Evolutionary conservation across 2,113 vertebrate genomes (phyloP), one percentile per base, ranked within the genome.

Genomic region (Sula dactylatra): DNA sequence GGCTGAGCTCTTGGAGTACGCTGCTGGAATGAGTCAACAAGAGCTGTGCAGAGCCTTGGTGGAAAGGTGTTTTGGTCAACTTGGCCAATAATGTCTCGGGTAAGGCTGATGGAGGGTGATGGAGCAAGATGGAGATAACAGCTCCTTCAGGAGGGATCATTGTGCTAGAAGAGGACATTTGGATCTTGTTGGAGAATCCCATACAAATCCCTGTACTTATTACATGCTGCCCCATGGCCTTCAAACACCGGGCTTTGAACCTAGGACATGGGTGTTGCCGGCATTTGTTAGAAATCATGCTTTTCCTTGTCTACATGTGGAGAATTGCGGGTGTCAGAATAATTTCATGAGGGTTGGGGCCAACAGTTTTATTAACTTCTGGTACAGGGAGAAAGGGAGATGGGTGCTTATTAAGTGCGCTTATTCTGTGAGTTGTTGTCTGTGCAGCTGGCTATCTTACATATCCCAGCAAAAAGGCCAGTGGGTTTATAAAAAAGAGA

Each of bases 221-320:
- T 59, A n/a, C 1, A 0, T 44, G 40, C 66, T 82, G 13, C 20
- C 42, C 12, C 42, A 21, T 12, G 49, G 52, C 32, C 65, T 92
- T 90, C 66, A 61, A 52, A 72, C 11, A 52, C 22, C 14, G 65
- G 19, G 16, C 44, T 88, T 80, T 72, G 52, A 92, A 80, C 9
- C 11, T 2, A 5, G 34, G 80, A 14, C 34, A 8, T 6, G 0
- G 0, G 6, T 16, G 4, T 38, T 8, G 6, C 20, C 67, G 31
- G 19, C 8, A 20, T 72, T 90, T 92, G 34, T 55, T 73, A 73
- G 62, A 77, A 86, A 42, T 38, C 32, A 25, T 58, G 40, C 47
- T 50, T 88, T 77, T 91, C 36, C 12, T 71, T 66, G 34, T 42
- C 44, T 36, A 4, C 11, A 24, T 11, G 7, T 47, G 83, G 52